Evolutionary conservation across 2,888 invertebrate genomes (phyloP), one percentile per base, ranked within the genome.

Genomic region (Ennomos erosarius): DNA sequence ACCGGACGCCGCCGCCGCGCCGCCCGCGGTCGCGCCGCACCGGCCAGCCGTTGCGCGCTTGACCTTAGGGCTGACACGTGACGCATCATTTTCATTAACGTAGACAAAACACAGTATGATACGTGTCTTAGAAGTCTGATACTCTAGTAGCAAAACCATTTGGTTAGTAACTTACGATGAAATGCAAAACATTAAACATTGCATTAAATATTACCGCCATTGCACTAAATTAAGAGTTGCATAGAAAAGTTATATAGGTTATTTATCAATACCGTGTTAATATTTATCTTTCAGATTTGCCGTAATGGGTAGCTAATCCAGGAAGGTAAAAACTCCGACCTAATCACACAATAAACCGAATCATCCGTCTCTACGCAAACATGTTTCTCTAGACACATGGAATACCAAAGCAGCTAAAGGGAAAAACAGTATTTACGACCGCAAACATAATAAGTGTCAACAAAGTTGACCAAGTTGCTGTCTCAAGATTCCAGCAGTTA

Each of bases 1-100:
- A 75, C 75, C 79, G 82, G 81, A 81, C 82, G 81, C 78, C 81
- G 80, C 79, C 82, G 81, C 78, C 81, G 80, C 79, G 78, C 71
- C 76, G 80, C 76, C 76, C 79, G 80, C 78, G 78, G 79, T 67
- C 44, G 52, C 78, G 76, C 69, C 76, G 76, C 79, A 78, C 78
- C 78, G 78, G 65, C 76, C 75, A 75, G 73, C 71, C 74, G 37
- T 36, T 44, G 36, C 74, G 75, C 51, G 49, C 16, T 38, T 65
- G 70, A 68, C 6, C 9, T 34, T 55, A 68, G 68, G 68, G 68
- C 55, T 66, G 57, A 11, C 61, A 49, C 63, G 44, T 58, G 39
- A 59, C 46, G 37, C 43, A 38, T 39, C 4, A 11, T 11, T n/a
- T 10, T 34, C 6, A 26, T 16, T n/a, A 43, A n/a, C 16, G 16